A percentile compares a stretch with the other conserved stretches of the same genome.
These are phyloP conservation scores for Polia nebulosa DNA, from an alignment of 2,888 invertebrate genomes.

Conservation along the genomic window DNA sequence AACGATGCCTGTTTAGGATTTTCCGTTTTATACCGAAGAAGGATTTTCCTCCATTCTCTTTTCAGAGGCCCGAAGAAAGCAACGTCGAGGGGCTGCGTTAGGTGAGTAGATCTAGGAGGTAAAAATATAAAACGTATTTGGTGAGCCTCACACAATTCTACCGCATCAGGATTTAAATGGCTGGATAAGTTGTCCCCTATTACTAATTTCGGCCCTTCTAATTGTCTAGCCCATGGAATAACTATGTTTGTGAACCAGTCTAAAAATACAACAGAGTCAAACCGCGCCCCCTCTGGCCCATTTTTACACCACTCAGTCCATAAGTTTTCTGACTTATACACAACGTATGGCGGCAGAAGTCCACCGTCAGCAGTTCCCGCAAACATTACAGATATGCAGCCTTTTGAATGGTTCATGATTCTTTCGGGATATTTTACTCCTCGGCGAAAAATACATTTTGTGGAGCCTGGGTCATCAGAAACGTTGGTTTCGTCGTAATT, in stretches of 20 bases:
- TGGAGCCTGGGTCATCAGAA: background rate
- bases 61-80: too few relatives aligned
- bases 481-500: background rate
- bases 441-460: background rate
- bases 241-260: background rate
- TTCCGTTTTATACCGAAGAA: too few relatives aligned
- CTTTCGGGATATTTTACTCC: background rate
- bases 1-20: too few relatives aligned
- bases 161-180: background rate
- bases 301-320: constrained; percentile 8
- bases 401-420: background rate
- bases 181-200: background rate
- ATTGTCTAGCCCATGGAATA: constrained; percentile 6
- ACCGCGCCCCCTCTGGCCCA: constrained; percentile 2
- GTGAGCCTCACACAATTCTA: too few relatives aligned
- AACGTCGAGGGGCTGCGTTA: too few relatives aligned
- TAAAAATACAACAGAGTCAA: constrained; percentile 1
- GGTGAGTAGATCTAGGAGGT: too few relatives aligned
- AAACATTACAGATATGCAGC: background rate
- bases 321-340: background rate
- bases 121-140: too few relatives aligned
- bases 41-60: too few relatives aligned
- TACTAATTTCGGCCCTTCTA: background rate
- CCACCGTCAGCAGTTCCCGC: background rate
- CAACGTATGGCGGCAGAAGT: background rate